Conservation (phyloP, 1,140 invertebrate genomes). For the Sinella curviseta region DNA sequence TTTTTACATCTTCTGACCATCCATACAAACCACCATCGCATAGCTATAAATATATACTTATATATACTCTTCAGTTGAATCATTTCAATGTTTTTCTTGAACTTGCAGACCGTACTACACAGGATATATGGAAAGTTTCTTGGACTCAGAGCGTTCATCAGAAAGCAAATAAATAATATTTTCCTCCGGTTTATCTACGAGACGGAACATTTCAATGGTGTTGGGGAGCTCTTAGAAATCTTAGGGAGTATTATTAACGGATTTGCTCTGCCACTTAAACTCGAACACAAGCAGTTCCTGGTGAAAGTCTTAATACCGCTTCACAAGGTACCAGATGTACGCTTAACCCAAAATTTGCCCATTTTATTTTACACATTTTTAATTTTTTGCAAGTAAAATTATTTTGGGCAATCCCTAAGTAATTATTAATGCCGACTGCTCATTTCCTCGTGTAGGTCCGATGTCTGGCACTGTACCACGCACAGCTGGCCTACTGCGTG, state of each 20-base stretch:
- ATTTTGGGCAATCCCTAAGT: background rate
- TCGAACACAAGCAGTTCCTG: constrained; percentile 96
- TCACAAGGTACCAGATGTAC: constrained; percentile 87
- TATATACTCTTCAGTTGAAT: too few relatives aligned
- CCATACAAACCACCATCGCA: too few relatives aligned
- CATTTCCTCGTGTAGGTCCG: constrained; percentile 60
- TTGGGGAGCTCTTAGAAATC: constrained; percentile 97
- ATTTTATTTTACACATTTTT: background rate
- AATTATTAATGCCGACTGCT: background rate
- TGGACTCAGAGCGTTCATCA: constrained; percentile 94
- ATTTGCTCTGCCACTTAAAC: constrained; percentile 94
- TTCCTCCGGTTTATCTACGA: constrained; percentile 98
- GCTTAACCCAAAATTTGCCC: background rate
- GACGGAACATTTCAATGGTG: constrained; percentile 99
- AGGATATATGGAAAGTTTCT: constrained; percentile 99
- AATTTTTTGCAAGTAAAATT: background rate
- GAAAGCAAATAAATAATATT: constrained; percentile 99
- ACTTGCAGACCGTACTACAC: constrained; percentile 96
- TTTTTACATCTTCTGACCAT: too few relatives aligned
- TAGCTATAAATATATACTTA: too few relatives aligned
- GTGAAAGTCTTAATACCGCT: constrained; percentile 97
- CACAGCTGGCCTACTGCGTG: constrained; percentile 82
- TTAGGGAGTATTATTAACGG: constrained; percentile 98
- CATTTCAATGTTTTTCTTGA: too few relatives aligned
- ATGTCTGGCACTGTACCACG: constrained; percentile 62